phyloP scores from a whole-genome alignment of 2,113 vertebrate species.

The Burhinus oedicnemus region DNA sequence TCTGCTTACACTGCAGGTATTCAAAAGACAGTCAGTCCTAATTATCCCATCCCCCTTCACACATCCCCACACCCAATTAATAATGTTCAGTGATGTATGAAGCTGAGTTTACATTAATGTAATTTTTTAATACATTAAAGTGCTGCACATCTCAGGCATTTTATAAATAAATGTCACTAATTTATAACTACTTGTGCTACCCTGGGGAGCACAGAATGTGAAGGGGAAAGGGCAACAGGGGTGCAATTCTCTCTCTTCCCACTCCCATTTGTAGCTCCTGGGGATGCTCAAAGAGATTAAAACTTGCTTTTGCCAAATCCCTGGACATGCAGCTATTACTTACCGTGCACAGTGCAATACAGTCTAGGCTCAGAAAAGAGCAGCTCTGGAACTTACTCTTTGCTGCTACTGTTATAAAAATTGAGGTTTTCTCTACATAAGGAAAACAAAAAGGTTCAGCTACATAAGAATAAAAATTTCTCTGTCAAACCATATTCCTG shows the following conservation, averaged over 20 bases:
- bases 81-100: constrained; percentile 65
- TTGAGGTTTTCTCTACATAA: neutral
- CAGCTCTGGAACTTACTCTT: neutral
- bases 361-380: neutral
- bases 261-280: constrained; percentile 40
- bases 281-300: constrained; percentile 60
- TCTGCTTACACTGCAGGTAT: constrained; percentile 48
- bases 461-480: neutral
- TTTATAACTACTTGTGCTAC: constrained; percentile 49
- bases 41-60: constrained; percentile 58
- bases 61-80: constrained; percentile 65
- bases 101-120: constrained; percentile 55
- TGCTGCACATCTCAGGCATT: neutral
- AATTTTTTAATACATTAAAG: constrained; percentile 59
- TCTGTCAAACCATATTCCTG: neutral
- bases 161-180: constrained; percentile 64
- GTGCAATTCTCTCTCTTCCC: constrained; percentile 39
- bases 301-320: constrained; percentile 49
- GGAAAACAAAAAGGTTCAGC: neutral
- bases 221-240: constrained; percentile 44
- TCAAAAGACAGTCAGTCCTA: constrained; percentile 53
- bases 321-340: constrained; percentile 51
- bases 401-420: neutral
- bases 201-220: neutral
- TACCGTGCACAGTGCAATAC: neutral